phyloP scores from a whole-genome alignment of 2,113 vertebrate genomes.

The Saccopteryx leptura region DNA sequence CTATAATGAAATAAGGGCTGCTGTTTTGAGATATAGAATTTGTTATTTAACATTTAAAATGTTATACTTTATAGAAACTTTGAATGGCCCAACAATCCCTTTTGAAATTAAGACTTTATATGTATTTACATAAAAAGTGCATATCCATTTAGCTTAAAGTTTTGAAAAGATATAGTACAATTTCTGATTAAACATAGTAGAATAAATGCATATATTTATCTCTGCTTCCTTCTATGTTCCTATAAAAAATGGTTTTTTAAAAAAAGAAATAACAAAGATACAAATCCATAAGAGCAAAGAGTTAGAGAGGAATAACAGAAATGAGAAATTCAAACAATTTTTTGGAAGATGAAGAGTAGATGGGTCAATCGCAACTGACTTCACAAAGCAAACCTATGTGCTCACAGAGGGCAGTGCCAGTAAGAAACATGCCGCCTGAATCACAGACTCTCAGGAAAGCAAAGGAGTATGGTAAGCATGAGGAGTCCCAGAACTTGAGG shows the following conservation, averaged over 20 bases:
- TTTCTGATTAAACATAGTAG: slow-evolving; percentile 15
- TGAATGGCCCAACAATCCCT: neutral
- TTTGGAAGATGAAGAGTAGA: neutral
- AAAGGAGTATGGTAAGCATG: neutral
- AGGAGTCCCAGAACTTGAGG: neutral
- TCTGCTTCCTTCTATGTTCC: neutral
- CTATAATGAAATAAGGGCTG: neutral
- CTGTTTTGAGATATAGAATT: neutral
- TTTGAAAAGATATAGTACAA: neutral
- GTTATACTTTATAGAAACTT: neutral
- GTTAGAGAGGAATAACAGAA: neutral
- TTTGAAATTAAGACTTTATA: neutral
- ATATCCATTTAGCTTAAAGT: neutral
- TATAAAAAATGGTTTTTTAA: neutral
- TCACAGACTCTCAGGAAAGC: neutral
- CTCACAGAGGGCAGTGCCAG: no score
- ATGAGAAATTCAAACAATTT: neutral
- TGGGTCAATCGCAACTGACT: neutral
- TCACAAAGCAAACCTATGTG: neutral
- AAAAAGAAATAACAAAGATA: neutral
- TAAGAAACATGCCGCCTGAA: neutral
- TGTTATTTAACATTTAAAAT: neutral
- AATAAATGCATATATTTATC: neutral
- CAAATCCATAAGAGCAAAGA: neutral
- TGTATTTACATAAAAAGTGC: neutral